Evolutionary conservation across 2,797 vertebrate species (phyloP).

Genomic region (Acanthopagrus latus): DNA sequence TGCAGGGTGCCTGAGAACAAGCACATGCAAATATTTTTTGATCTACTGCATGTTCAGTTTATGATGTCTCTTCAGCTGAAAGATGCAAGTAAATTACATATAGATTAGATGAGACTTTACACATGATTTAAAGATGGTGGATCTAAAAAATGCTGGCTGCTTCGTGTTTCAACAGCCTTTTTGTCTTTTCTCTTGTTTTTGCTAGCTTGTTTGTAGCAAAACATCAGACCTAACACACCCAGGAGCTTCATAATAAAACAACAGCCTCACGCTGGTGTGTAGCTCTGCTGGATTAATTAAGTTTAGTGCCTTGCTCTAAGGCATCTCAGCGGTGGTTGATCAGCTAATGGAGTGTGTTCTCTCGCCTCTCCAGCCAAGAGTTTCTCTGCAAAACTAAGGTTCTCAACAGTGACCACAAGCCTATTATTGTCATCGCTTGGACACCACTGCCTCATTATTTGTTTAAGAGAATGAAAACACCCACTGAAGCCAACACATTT

Average conservation of each 20-base stretch:
- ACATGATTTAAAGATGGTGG: conserved; percentile 8
- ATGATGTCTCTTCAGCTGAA: conserved; percentile 16
- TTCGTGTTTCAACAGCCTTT: neutral
- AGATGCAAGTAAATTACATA: conserved; percentile 7
- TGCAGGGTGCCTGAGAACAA: conserved; percentile 21
- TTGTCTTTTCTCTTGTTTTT: neutral
- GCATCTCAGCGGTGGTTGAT: conserved; percentile 48
- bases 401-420: conserved; percentile 52
- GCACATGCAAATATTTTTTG: conserved; percentile 30
- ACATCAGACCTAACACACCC: neutral
- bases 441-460: conserved; percentile 63
- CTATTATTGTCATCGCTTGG: conserved; percentile 58
- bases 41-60: conserved; percentile 33
- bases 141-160: neutral
- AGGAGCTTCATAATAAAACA: conserved; percentile 7
- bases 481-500: conserved; percentile 46
- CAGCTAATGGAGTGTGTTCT: conserved; percentile 49
- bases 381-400: conserved; percentile 34
- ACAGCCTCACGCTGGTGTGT: neutral
- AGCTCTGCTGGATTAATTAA: conserved; percentile 49
- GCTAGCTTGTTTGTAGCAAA: neutral
- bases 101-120: neutral
- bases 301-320: conserved; percentile 40
- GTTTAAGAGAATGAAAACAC: conserved; percentile 52
- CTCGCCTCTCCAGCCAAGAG: conserved; percentile 17